These are phyloP conservation scores for Saccostrea cuccullata DNA, from an alignment of 1,140 invertebrate genomes.

Conservation along the genomic window DNA sequence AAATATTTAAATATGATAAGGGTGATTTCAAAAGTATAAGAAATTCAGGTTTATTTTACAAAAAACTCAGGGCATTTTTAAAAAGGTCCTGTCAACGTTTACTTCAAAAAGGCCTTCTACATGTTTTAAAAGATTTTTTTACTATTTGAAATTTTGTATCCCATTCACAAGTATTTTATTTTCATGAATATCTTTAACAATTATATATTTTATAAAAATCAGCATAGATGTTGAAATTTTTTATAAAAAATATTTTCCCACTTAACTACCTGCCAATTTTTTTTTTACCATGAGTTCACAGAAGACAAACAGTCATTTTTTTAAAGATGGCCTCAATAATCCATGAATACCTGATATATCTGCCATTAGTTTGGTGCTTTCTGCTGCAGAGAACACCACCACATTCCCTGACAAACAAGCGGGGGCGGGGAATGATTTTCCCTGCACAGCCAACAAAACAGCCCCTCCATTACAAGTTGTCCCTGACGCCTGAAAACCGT, in stretches of 20 bases:
- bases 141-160: too few species aligned
- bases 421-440: conserved; percentile 58
- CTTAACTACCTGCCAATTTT: too few species aligned
- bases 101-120: too few species aligned
- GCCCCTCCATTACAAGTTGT: conserved; percentile 62
- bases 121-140: too few species aligned
- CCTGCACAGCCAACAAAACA: conserved; percentile 63
- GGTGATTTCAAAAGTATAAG: too few species aligned
- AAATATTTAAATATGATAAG: too few species aligned
- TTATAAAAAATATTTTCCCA: neutral
- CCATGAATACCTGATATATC: conserved; percentile 62
- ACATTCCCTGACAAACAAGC: conserved; percentile 59
- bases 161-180: neutral
- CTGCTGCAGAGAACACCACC: conserved; percentile 61
- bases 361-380: conserved; percentile 61
- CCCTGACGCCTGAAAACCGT: conserved; percentile 59
- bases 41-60: too few species aligned
- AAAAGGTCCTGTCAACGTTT: too few species aligned
- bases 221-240: neutral
- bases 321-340: neutral
- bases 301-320: neutral
- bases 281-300: neutral
- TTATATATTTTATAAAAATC: neutral
- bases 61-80: too few species aligned
- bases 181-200: neutral